Evolutionary conservation across 2,113 vertebrate genomes (phyloP), one percentile per base, ranked within the genome.

Genomic region (Bubalus kerabau): DNA sequence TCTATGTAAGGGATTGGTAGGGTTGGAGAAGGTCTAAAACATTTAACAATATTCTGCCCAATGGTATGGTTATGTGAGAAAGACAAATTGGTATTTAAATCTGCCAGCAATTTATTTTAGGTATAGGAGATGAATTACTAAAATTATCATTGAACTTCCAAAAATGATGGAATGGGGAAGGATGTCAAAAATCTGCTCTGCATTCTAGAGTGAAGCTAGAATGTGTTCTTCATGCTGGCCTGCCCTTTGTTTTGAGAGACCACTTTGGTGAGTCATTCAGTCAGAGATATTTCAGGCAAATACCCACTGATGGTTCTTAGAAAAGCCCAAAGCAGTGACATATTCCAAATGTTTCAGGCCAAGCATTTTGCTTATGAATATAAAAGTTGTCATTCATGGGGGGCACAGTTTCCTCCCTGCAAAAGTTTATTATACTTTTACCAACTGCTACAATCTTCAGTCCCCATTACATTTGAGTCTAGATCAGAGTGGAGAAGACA

Each of bases 31-130:
- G 24, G 8, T 78, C n/a, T 57, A 94, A 86, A 54, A 59, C 19
- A 88, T 86, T 78, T 40, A n/a, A 43, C 88, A 64, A 86, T 40
- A 71, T 50, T 89, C 24, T 40, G 30, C 46, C 6, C 46, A 94
- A 57, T 80, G 10, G 11, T 57, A 7, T n/a, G 40, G 30, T 85
- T 86, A 36, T 64, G 3, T 71, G 36, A 74, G 50, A 28, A 84
- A 96, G 87, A 76, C 11, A 91, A 95, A 84, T 40, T 46, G 46
- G 23, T 71, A 64, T 88, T 94, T 67, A 88, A 97, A 57, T 91
- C 8, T 59, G 6, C 28, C 62, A 94, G 54, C 17, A 71, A 87
- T 84, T 95, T 64, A 94, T 62, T 90, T 84, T 92, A 90, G 23
- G 32, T 71, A 4, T 71, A 95, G 21, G 14, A 24, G 23, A 43